Percentiles rank a stretch among this genome's conserved stretches.
phyloP scores from a whole-genome alignment of 2,888 invertebrate species.

The Melieria picta region DNA sequence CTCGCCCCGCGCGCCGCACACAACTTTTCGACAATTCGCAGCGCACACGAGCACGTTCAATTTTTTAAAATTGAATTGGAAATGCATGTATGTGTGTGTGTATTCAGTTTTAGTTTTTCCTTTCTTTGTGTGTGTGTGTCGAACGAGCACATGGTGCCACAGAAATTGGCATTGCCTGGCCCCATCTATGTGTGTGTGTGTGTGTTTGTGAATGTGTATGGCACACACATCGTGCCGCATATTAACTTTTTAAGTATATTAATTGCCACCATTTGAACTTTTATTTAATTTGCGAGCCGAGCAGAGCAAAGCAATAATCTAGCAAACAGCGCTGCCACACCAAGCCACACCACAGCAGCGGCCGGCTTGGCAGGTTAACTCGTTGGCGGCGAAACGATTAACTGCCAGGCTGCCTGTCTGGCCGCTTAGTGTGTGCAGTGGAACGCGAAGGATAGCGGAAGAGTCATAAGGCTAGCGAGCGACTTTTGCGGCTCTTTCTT shows the following conservation, averaged over 20 bases:
- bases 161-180: background rate
- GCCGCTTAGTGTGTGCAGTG: background rate
- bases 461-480: background rate
- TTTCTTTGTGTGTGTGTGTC: slow-evolving; percentile 5
- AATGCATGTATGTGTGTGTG: background rate
- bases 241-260: slow-evolving; percentile 62
- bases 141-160: background rate
- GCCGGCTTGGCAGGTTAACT: slow-evolving; percentile 11
- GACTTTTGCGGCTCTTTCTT: background rate
- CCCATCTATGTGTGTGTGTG: too few relatives aligned
- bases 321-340: background rate
- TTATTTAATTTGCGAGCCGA: slow-evolving; percentile 62
- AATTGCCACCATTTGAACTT: slow-evolving; percentile 64
- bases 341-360: slow-evolving; percentile 4
- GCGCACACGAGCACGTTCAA: too few relatives aligned
- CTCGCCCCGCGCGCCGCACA: too few relatives aligned
- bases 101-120: background rate
- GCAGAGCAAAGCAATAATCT: background rate
- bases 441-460: too few relatives aligned
- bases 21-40: too few relatives aligned
- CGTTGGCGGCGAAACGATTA: slow-evolving; percentile 16
- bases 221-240: slow-evolving; percentile 27
- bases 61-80: slow-evolving; percentile 1
- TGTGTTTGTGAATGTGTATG: slow-evolving; percentile 5
- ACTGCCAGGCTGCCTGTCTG: slow-evolving; percentile 5